Conservation (phyloP, 2,888 invertebrate genomes). For the Dasypolia templi region DNA sequence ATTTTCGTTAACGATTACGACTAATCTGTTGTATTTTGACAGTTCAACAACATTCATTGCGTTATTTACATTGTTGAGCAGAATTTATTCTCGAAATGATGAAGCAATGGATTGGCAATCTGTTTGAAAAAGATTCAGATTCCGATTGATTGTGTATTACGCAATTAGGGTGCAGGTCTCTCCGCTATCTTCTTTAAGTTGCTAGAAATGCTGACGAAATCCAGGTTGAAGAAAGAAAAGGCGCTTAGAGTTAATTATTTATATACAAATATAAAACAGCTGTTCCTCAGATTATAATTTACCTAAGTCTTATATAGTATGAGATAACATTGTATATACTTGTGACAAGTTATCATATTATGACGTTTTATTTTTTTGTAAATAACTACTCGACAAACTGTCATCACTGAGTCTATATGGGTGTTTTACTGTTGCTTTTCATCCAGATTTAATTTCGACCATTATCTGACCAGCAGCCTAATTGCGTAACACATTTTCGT, state of each 20-base stretch:
- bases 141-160: too few relatives aligned
- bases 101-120: too few relatives aligned
- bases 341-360: constrained; percentile 13
- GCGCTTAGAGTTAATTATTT: background rate
- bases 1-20: too few relatives aligned
- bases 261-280: constrained; percentile 38
- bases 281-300: constrained; percentile 29
- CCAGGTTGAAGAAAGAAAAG: background rate
- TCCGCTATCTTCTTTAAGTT: background rate
- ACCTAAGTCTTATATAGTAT: background rate
- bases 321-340: constrained; percentile 6
- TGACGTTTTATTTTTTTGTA: constrained; percentile 22
- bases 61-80: too few relatives aligned
- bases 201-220: background rate
- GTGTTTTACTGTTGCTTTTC: background rate
- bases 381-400: constrained; percentile 11
- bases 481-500: too few relatives aligned
- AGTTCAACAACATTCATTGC: too few relatives aligned
- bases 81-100: too few relatives aligned
- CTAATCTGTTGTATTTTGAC: too few relatives aligned
- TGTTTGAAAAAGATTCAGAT: too few relatives aligned
- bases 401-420: background rate
- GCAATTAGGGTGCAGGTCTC: too few relatives aligned
- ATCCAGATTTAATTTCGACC: too few relatives aligned
- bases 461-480: too few relatives aligned